These are phyloP conservation scores for Prunella fulvescens DNA, from an alignment of 2,113 vertebrate species.

Conservation along the genomic window DNA sequence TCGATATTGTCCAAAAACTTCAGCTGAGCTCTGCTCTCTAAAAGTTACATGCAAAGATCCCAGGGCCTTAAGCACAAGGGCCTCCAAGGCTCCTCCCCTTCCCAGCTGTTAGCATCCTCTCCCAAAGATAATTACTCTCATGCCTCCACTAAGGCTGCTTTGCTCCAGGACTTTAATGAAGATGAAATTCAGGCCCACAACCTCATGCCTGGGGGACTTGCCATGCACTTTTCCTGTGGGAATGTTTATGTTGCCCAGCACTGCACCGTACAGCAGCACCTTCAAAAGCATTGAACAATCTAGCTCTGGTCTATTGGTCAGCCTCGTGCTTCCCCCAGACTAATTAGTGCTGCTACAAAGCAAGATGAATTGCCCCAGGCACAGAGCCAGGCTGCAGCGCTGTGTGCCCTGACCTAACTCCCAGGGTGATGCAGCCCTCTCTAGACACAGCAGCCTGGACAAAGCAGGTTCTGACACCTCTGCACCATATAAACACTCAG, in stretches of 20 bases:
- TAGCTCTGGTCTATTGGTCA: background rate
- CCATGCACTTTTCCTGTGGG: background rate
- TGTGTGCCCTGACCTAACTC: background rate
- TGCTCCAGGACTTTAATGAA: background rate
- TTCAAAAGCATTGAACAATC: background rate
- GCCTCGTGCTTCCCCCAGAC: background rate
- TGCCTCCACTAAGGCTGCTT: background rate
- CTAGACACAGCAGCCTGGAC: conserved; percentile 2
- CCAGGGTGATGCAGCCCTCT: background rate
- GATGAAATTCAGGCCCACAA: background rate
- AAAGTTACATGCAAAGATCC: background rate
- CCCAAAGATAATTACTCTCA: background rate
- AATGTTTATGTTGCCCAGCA: background rate
- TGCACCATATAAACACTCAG: background rate
- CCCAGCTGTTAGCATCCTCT: background rate
- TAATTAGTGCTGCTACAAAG: background rate
- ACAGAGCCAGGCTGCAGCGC: background rate
- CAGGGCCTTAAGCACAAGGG: background rate
- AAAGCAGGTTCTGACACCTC: background rate
- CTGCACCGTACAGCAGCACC: background rate
- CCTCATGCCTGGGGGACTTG: background rate
- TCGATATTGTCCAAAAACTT: background rate
- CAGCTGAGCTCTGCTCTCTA: background rate
- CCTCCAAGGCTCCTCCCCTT: background rate
- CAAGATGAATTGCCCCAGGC: conserved; percentile 3